These are phyloP conservation scores for Hirtodrosophila histrioides DNA, from an alignment of 2,888 invertebrate genomes.

Conservation along the genomic window DNA sequence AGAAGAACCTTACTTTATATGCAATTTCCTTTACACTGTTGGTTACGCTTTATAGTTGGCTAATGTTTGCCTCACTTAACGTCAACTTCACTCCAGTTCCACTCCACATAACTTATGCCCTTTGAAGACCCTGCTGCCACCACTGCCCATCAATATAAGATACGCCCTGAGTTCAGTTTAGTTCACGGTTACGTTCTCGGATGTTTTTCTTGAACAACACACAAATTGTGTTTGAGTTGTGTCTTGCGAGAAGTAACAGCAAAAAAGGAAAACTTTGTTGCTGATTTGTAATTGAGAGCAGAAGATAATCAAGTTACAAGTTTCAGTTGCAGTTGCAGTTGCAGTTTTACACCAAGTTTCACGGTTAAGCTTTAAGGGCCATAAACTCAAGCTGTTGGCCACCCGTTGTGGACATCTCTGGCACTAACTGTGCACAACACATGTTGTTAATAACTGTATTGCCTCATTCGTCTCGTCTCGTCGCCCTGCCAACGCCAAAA, in stretches of 20 bases:
- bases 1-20: slow-evolving; percentile 4
- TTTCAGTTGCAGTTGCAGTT: slow-evolving; percentile 34
- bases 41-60: slow-evolving; percentile 35
- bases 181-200: neutral
- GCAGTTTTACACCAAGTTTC: slow-evolving; percentile 19
- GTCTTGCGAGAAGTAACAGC: neutral
- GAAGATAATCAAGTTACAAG: slow-evolving; percentile 56
- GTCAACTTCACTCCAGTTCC: slow-evolving; percentile 28
- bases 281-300: slow-evolving; percentile 50
- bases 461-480: too few species aligned
- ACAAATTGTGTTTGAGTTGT: slow-evolving; percentile 46
- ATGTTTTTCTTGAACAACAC: slow-evolving; percentile 15
- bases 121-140: slow-evolving; percentile 15
- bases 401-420: slow-evolving; percentile 24
- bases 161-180: neutral
- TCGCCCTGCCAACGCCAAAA: neutral
- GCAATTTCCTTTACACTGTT: slow-evolving; percentile 19
- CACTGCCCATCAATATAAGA: slow-evolving; percentile 36
- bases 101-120: slow-evolving; percentile 39
- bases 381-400: slow-evolving; percentile 38
- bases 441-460: slow-evolving; percentile 73
- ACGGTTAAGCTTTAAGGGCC: slow-evolving; percentile 19
- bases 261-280: slow-evolving; percentile 28
- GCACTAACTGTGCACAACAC: slow-evolving; percentile 40
- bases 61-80: slow-evolving; percentile 44